Evolutionary conservation across 2,113 vertebrate species (phyloP).

Genomic region (Atractosteus spatula): DNA sequence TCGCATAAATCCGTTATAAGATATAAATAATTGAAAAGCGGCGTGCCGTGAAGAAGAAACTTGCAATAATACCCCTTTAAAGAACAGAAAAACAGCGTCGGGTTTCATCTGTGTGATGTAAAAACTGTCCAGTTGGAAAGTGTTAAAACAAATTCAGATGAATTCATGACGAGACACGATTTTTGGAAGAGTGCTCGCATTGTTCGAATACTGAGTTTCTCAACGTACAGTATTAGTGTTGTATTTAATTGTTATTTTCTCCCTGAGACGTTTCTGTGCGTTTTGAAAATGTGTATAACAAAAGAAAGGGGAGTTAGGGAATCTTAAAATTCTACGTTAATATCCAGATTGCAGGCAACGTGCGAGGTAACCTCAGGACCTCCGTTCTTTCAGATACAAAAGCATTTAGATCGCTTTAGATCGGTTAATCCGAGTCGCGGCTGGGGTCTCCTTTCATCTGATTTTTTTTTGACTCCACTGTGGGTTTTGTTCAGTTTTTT

Average conservation of each 20-base stretch:
- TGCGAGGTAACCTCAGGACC: slow-evolving; percentile 56
- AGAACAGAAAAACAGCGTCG: too few relatives aligned
- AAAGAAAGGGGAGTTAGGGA: background rate
- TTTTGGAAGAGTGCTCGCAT: background rate
- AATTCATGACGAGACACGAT: too few relatives aligned
- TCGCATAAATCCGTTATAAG: too few relatives aligned
- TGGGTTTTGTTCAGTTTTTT: slow-evolving; percentile 78
- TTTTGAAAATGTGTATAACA: background rate
- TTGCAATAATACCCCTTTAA: too few relatives aligned
- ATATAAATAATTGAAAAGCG: too few relatives aligned
- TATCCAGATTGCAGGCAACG: slow-evolving; percentile 67
- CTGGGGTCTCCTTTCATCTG: slow-evolving; percentile 77
- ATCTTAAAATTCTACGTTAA: slow-evolving; percentile 45
- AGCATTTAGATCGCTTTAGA: slow-evolving; percentile 82
- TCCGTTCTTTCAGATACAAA: slow-evolving; percentile 75
- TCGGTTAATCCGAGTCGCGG: slow-evolving; percentile 77
- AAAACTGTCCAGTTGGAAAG: too few relatives aligned
- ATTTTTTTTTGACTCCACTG: slow-evolving; percentile 67
- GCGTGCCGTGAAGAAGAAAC: too few relatives aligned
- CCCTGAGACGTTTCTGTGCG: too few relatives aligned
- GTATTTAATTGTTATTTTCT: background rate
- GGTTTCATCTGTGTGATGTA: too few relatives aligned
- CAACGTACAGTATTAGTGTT: background rate
- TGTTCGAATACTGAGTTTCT: background rate
- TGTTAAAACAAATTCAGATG: too few relatives aligned